Conservation (phyloP, 2,113 vertebrate genomes). For the Cinclus mexicanus region DNA sequence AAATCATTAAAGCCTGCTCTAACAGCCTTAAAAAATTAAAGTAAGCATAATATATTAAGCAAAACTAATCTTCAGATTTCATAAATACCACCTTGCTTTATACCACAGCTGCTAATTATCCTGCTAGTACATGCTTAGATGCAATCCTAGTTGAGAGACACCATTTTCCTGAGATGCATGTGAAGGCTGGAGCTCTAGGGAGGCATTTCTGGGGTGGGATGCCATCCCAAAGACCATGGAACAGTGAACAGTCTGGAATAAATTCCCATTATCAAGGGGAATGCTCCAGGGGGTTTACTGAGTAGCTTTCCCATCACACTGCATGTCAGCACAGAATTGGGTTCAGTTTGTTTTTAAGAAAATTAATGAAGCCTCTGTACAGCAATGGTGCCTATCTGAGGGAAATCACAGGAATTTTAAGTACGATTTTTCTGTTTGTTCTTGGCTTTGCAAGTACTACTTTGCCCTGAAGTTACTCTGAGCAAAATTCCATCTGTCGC, state of each 20-base stretch:
- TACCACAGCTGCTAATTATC: neutral
- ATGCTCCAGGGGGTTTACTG: neutral
- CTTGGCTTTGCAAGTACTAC: slow-evolving; percentile 17
- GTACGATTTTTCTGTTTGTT: slow-evolving; percentile 16
- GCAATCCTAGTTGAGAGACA: neutral
- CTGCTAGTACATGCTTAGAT: neutral
- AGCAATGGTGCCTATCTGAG: neutral
- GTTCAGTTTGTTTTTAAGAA: neutral
- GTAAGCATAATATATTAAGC: neutral
- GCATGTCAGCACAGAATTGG: neutral
- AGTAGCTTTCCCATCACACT: neutral
- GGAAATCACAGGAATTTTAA: neutral
- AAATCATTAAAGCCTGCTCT: neutral
- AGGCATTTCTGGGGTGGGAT: neutral
- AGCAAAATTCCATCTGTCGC: slow-evolving; percentile 29
- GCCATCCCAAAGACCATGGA: neutral
- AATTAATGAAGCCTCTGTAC: neutral
- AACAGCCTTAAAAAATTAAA: neutral
- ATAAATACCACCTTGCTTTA: neutral
- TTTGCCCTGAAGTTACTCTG: slow-evolving; percentile 7
- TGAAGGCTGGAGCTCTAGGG: neutral
- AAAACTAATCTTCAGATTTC: neutral
- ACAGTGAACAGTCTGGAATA: neutral
- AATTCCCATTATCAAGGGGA: neutral
- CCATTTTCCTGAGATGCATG: neutral